Percentiles rank a stretch among this genome's conserved stretches.
Evolutionary conservation across 2,113 vertebrate genomes (phyloP).

Genomic region (Anoura caudifer): DNA sequence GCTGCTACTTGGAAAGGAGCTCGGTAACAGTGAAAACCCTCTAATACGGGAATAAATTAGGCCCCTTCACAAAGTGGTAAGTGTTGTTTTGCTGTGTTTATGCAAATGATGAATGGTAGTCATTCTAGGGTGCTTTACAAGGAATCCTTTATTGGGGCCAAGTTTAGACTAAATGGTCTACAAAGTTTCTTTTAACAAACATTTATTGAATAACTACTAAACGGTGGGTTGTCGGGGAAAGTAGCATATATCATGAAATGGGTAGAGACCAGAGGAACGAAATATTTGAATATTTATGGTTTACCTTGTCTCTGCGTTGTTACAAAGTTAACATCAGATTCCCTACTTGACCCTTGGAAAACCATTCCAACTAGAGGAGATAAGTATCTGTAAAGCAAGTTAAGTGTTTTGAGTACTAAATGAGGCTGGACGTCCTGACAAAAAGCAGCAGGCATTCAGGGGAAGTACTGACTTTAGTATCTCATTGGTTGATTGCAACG

Average conservation of each 20-base stretch:
- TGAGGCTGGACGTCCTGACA: not conserved
- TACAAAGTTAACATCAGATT: not conserved
- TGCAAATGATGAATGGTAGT: not conserved
- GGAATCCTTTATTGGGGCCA: not conserved
- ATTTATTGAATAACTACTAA: not conserved
- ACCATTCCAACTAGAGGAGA: not conserved
- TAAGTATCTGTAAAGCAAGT: not conserved
- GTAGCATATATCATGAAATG: not conserved
- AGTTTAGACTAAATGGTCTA: not conserved
- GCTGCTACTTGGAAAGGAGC: not conserved
- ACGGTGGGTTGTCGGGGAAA: not conserved
- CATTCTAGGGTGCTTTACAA: not conserved
- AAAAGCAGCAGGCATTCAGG: accelerated
- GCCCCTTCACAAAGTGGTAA: not conserved
- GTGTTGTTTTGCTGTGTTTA: not conserved
- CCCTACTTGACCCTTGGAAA: not conserved
- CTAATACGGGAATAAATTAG: not conserved
- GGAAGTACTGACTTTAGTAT: not conserved
- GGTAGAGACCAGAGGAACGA: not conserved
- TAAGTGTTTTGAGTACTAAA: not conserved
- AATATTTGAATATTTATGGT: not conserved
- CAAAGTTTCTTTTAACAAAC: not conserved
- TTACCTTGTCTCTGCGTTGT: not conserved
- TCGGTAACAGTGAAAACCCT: not conserved
- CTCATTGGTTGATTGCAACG: not conserved